Base-by-base conservation (phyloP, 1,140 invertebrate genomes). In the Drosophila sulfurigaster region DNA sequence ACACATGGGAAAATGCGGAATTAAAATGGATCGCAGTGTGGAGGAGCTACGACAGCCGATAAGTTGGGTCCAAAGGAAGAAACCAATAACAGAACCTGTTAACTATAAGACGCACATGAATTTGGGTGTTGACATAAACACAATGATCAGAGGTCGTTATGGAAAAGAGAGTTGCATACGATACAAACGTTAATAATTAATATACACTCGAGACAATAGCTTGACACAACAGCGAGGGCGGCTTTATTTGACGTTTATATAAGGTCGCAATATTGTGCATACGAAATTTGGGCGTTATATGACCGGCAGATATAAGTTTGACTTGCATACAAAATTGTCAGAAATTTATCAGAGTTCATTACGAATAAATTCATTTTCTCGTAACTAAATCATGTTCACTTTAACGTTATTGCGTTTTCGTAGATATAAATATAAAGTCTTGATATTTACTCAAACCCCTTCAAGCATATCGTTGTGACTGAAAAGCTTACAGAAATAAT, bases 401-500 rank as follows among this genome's bases (percentile, higher is more conserved):
- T 52, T 52, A 52, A 52, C 7, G 28, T 13, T n/a, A 13, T 13
- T 25, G 20, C n/a, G 5, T 43, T n/a, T 43, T 13, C n/a, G 41
- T 7, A 13, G 11, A 6, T 49, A 25, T 28, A 10, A 49, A 38
- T 41, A 41, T 57, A 41, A 35, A 57, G 45, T 16, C 15, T 4
- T 20, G 35, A 20, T 78, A 62, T 81, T 81, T 67, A 57, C 64
- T 2, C 45, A 78, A 41, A 6, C 11, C 59, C 28, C 70, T 79
- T 71, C 62, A 45, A 30, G 64, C 56, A 52, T 77, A 63, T 49
- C 49, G 41, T 51, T 41, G 41, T 45, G 46, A 16, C 25, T 66
- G 45, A 77, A 74, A 76, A 59, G 72, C 58, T 59, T n/a, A 70
- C 73, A 57, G 71, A 88, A 80, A 87, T 87, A 87, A 87, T 87